phyloP scores from a whole-genome alignment of 2,888 invertebrate species.

The Epirrhoe tristata region DNA sequence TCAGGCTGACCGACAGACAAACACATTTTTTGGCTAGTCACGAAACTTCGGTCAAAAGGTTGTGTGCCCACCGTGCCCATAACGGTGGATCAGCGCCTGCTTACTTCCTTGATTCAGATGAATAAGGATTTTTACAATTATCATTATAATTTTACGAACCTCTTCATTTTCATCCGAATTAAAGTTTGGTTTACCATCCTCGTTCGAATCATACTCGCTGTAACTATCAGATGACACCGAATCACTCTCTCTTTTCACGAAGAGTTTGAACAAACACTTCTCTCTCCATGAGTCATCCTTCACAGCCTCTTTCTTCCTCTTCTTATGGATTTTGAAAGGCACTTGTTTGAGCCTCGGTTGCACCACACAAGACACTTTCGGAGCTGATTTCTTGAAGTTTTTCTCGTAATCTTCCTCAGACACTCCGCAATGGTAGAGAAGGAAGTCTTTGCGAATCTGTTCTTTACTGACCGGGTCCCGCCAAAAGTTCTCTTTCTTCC shows the following conservation, averaged over 20 bases:
- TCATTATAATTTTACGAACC: constrained; percentile 20
- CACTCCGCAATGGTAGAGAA: constrained; percentile 75
- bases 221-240: constrained; percentile 76
- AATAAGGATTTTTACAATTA: too few species aligned
- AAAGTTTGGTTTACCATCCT: constrained; percentile 40
- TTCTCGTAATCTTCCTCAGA: constrained; percentile 75
- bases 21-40: too few species aligned
- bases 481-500: constrained; percentile 74
- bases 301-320: constrained; percentile 57
- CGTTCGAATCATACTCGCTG: constrained; percentile 76
- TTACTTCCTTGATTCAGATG: too few species aligned
- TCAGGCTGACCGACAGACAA: too few species aligned
- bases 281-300: constrained; percentile 76
- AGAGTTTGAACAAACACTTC: constrained; percentile 73
- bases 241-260: constrained; percentile 71
- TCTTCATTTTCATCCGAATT: constrained; percentile 31
- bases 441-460: constrained; percentile 75
- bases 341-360: constrained; percentile 75
- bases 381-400: constrained; percentile 58
- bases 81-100: too few species aligned
- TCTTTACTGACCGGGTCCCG: constrained; percentile 73
- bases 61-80: too few species aligned
- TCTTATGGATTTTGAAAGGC: constrained; percentile 77
- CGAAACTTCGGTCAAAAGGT: too few species aligned
- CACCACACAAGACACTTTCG: constrained; percentile 54